These are phyloP conservation scores for Sialis fuliginosa DNA, from an alignment of 2,888 invertebrate genomes.

Conservation along the genomic window DNA sequence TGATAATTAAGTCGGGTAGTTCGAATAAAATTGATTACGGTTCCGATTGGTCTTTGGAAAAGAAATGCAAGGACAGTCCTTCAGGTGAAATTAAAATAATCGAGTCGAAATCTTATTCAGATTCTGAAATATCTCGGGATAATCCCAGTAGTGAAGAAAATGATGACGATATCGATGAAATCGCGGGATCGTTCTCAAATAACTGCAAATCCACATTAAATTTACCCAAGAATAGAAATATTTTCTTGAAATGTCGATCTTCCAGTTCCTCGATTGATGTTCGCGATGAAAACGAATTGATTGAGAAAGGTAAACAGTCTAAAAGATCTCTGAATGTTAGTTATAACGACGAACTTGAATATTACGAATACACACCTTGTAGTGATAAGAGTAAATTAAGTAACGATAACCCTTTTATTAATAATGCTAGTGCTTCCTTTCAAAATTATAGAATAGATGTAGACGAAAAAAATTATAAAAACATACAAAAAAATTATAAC, in stretches of 20 bases:
- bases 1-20: constrained; percentile 10
- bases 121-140: not conserved
- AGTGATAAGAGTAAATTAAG: not conserved
- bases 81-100: not conserved
- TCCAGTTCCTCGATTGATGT: not conserved
- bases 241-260: constrained; percentile 3
- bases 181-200: not conserved
- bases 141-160: not conserved
- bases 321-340: constrained; percentile 20
- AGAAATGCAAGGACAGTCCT: not conserved
- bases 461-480: not conserved
- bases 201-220: not conserved
- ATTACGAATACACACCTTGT: constrained; percentile 29
- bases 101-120: not conserved
- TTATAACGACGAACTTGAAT: constrained; percentile 32
- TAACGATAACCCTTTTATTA: not conserved
- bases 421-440: not conserved
- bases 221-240: not conserved
- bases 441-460: not conserved
- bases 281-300: not conserved
- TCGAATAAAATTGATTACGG: not conserved
- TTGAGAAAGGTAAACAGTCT: too few relatives aligned
- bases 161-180: not conserved
- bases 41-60: constrained; percentile 1
- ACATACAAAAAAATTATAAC: not conserved